Conservation (phyloP, 1,140 invertebrate genomes). For the Drosophila carrolli region DNA sequence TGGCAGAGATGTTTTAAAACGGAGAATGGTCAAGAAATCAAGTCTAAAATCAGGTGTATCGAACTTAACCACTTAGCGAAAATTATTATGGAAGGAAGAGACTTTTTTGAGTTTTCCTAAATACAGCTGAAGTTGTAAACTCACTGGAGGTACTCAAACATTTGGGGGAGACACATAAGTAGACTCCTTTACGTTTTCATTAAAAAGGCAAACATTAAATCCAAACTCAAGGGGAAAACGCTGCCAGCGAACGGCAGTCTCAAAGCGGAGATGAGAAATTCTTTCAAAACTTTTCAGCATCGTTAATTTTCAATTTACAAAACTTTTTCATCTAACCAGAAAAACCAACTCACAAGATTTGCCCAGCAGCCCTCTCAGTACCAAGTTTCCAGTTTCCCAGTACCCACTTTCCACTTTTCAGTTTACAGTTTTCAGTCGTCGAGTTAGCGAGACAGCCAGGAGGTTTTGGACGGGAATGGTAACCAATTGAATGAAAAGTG, state of each 20-base stretch:
- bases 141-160: slow-evolving; percentile 10
- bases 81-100: neutral
- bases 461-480: slow-evolving; percentile 13
- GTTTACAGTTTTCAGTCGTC: slow-evolving; percentile 24
- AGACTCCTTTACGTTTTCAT: slow-evolving; percentile 49
- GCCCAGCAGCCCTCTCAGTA: slow-evolving; percentile 20
- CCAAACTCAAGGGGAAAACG: slow-evolving; percentile 35
- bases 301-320: slow-evolving; percentile 79
- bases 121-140: slow-evolving; percentile 4
- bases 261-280: slow-evolving; percentile 56
- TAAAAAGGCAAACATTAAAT: slow-evolving; percentile 61
- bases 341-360: slow-evolving; percentile 51
- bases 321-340: slow-evolving; percentile 71
- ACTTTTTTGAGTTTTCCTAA: neutral
- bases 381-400: slow-evolving; percentile 2
- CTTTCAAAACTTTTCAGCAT: slow-evolving; percentile 75
- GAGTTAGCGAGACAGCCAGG: slow-evolving; percentile 54
- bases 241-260: slow-evolving; percentile 30
- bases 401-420: neutral
- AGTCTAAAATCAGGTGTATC: neutral
- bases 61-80: neutral
- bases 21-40: neutral
- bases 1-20: neutral
- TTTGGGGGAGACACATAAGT: slow-evolving; percentile 39
- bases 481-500: slow-evolving; percentile 58